Percentiles rank a stretch among this genome's conserved stretches.
These are phyloP conservation scores for Drosophila virilis DNA, from an alignment of 1,140 invertebrate genomes.

Conservation along the genomic window DNA sequence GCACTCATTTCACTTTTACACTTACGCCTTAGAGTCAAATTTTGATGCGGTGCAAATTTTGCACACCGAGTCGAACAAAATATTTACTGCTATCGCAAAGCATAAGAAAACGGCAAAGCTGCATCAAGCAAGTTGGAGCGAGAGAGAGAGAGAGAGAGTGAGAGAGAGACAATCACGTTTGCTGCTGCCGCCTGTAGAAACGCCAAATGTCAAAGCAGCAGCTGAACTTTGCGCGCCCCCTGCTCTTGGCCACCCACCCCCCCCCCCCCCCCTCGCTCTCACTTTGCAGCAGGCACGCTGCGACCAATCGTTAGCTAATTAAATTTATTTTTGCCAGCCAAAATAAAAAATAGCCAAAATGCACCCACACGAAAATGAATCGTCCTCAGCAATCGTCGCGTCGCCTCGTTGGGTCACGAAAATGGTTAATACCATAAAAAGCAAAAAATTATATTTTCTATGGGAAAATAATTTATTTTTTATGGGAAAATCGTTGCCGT, in stretches of 20 bases:
- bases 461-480: slow-evolving; percentile 69
- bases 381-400: slow-evolving; percentile 28
- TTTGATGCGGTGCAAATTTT: slow-evolving; percentile 54
- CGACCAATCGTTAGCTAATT: slow-evolving; percentile 68
- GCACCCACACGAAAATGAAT: slow-evolving; percentile 57
- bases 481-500: slow-evolving; percentile 51
- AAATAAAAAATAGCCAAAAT: slow-evolving; percentile 30
- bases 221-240: slow-evolving; percentile 34
- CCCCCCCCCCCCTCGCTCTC: neutral
- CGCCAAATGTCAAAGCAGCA: slow-evolving; percentile 69
- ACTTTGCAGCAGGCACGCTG: neutral
- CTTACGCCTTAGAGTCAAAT: slow-evolving; percentile 1
- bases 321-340: slow-evolving; percentile 63
- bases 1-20: slow-evolving; percentile 5
- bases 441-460: slow-evolving; percentile 32
- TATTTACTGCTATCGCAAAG: slow-evolving; percentile 63
- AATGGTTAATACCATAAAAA: slow-evolving; percentile 44
- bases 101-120: slow-evolving; percentile 32
- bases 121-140: neutral
- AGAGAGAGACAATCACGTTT: slow-evolving; percentile 53
- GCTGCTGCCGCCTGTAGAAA: slow-evolving; percentile 54
- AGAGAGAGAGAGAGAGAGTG: neutral
- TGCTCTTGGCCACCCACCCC: neutral
- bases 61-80: slow-evolving; percentile 66
- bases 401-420: slow-evolving; percentile 51